These are phyloP conservation scores for Cephonodes hylas DNA, from an alignment of 2,888 invertebrate species.

Conservation along the genomic window DNA sequence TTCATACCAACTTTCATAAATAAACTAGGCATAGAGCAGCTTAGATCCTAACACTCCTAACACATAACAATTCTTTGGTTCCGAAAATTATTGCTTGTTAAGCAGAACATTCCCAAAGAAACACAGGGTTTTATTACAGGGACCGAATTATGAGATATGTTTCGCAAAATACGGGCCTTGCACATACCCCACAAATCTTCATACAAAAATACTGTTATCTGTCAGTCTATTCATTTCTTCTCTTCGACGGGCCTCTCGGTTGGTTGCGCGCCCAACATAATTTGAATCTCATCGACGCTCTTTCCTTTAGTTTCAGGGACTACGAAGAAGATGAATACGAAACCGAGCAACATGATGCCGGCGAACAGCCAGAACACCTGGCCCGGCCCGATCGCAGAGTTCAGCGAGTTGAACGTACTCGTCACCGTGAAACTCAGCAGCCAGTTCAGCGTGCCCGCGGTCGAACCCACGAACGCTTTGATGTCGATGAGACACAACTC, in stretches of 20 bases:
- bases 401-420: constrained; percentile 84
- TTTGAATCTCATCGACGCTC: constrained; percentile 84
- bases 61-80: constrained; percentile 58
- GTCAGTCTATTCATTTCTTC: constrained; percentile 51
- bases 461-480: constrained; percentile 87
- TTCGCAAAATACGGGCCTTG: not conserved
- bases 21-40: constrained; percentile 27
- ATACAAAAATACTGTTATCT: not conserved
- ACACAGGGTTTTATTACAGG: constrained; percentile 2
- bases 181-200: constrained; percentile 16
- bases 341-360: constrained; percentile 83
- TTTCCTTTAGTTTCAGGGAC: constrained; percentile 87
- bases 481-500: constrained; percentile 91
- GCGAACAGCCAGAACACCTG: constrained; percentile 89
- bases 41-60: constrained; percentile 18
- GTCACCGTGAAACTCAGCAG: constrained; percentile 90
- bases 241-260: constrained; percentile 39
- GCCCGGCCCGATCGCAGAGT: constrained; percentile 78
- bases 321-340: constrained; percentile 84
- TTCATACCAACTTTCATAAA: constrained; percentile 18
- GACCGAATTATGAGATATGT: not conserved
- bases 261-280: constrained; percentile 66
- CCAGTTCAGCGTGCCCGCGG: constrained; percentile 92
- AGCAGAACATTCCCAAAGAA: constrained; percentile 40
- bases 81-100: constrained; percentile 42